These are phyloP conservation scores for Desmophyllum pertusum DNA, from an alignment of 92 coral and sea anemone species.

Conservation along the genomic window DNA sequence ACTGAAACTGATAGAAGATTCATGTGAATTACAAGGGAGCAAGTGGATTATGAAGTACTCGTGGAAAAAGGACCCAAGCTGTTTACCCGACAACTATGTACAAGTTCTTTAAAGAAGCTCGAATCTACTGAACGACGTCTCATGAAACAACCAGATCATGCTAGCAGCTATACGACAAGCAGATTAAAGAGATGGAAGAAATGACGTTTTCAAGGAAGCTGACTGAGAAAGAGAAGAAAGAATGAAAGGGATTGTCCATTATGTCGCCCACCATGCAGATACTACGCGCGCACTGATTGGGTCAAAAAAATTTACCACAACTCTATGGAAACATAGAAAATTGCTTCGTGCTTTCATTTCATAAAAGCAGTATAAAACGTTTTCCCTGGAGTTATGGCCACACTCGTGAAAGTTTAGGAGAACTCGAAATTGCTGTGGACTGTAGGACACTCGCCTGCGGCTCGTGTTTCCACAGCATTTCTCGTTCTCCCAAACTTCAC, in stretches of 20 bases:
- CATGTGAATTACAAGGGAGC: conserved; percentile 40
- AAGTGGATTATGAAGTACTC: too few species aligned
- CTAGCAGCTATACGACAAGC: conserved; percentile 46
- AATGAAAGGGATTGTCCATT: conserved; percentile 44
- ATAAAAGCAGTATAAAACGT: too few species aligned
- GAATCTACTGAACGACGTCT: conserved; percentile 56
- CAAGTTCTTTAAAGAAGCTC: conserved; percentile 61
- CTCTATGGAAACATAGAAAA: too few species aligned
- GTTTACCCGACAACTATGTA: conserved; percentile 47
- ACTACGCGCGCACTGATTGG: too few species aligned
- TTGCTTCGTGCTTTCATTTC: too few species aligned
- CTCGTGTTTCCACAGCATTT: too few species aligned
- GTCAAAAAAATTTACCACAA: too few species aligned
- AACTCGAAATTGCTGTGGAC: too few species aligned
- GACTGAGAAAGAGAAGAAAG: conserved; percentile 34
- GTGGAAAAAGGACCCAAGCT: conserved; percentile 54
- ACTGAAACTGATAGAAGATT: conserved; percentile 42
- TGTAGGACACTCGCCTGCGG: too few species aligned
- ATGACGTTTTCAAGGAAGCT: conserved; percentile 50
- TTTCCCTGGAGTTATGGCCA: too few species aligned
- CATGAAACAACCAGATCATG: conserved; percentile 53
- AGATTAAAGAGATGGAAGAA: conserved; percentile 64
- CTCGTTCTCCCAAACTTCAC: too few species aligned
- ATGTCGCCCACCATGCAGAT: conserved; percentile 51
- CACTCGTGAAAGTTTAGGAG: too few species aligned